Percentiles rank a stretch among this genome's conserved stretches.
Evolutionary conservation across 2,113 vertebrate species (phyloP).

Genomic region (Pungitius pungitius): DNA sequence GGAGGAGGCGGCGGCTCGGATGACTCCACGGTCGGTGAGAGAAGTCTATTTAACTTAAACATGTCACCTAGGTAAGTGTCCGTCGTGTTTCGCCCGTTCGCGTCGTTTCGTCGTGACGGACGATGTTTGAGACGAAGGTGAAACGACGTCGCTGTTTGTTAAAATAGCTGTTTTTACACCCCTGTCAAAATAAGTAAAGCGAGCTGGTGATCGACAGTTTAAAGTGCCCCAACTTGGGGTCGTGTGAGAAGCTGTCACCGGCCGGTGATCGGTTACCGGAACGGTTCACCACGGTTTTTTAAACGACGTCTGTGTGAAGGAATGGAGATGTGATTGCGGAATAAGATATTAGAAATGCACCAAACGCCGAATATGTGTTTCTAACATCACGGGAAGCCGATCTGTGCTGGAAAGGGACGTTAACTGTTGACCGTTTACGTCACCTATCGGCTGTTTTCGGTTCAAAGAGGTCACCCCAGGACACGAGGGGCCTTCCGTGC

Average conservation of each 20-base stretch:
- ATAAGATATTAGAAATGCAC: neutral
- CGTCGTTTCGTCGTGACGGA: accelerated
- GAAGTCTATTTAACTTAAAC: neutral
- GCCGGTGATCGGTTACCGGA: too few species aligned
- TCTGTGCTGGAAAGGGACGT: conserved; percentile 20
- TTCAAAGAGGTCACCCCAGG: neutral
- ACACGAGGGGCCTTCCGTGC: neutral
- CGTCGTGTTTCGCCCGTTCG: neutral
- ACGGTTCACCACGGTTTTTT: accelerated
- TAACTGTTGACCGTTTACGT: conserved; percentile 24
- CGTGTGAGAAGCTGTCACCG: conserved; percentile 18
- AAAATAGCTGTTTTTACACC: neutral
- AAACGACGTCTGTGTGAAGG: neutral
- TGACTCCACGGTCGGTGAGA: conserved; percentile 41
- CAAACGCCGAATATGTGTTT: neutral
- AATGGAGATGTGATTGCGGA: neutral
- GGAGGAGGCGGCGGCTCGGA: conserved; percentile 48
- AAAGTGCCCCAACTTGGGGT: conserved; percentile 32
- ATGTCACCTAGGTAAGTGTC: too few species aligned
- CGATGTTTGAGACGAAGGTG: accelerated
- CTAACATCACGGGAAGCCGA: conserved; percentile 3
- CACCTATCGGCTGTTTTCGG: conserved; percentile 25
- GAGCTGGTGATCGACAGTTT: neutral
- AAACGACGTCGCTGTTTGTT: neutral
- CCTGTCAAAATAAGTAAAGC: neutral